Conservation (phyloP, 2,113 vertebrate genomes). For the Bubo scandiacus region DNA sequence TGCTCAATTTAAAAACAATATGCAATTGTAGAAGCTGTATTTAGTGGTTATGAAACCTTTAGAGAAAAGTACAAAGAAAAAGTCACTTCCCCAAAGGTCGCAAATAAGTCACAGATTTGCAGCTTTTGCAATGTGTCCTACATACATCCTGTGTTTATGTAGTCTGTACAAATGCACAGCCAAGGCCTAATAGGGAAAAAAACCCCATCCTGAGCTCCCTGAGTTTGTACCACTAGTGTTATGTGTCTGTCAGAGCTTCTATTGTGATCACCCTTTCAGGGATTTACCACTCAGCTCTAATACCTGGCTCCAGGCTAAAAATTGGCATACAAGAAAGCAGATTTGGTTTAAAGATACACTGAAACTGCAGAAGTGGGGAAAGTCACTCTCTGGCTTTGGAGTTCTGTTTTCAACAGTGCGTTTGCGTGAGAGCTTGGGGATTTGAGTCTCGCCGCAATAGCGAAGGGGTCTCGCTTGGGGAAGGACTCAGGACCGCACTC, state of each 20-base stretch:
- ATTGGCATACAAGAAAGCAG: constrained; percentile 59
- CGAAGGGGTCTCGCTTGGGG: neutral
- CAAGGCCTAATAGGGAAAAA: neutral
- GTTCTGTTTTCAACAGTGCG: neutral
- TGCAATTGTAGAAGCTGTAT: neutral
- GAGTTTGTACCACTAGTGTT: constrained; percentile 36
- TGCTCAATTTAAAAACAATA: constrained; percentile 41
- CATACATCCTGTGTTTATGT: neutral
- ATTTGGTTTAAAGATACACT: constrained; percentile 52
- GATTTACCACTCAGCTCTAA: constrained; percentile 74
- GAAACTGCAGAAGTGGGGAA: constrained; percentile 27
- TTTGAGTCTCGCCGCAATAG: accelerated
- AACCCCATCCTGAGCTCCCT: neutral
- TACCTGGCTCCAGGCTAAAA: constrained; percentile 69
- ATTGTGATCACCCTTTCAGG: constrained; percentile 60
- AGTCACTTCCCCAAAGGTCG: neutral
- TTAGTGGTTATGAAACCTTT: neutral
- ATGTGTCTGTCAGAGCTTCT: constrained; percentile 68
- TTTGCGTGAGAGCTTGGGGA: neutral
- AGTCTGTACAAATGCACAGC: neutral
- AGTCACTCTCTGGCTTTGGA: neutral
- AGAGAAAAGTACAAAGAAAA: neutral
- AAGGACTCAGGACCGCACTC: accelerated
- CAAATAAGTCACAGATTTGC: neutral
- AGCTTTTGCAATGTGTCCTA: neutral